Evolutionary conservation across 2,113 vertebrate genomes (phyloP).

Genomic region (Diphyllodes magnificus): DNA sequence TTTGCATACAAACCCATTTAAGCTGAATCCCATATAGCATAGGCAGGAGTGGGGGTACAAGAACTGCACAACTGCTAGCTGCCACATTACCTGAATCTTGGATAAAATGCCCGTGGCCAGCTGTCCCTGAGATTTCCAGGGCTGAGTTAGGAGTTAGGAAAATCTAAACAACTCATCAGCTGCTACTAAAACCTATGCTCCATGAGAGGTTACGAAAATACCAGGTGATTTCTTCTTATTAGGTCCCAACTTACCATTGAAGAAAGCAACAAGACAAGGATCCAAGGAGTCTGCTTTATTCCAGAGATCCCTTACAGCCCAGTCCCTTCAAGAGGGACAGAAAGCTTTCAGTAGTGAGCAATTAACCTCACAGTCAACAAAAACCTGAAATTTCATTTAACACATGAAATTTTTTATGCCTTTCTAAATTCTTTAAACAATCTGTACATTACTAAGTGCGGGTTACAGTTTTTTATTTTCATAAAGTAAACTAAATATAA

Average conservation of each 20-base stretch:
- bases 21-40: fast-evolving
- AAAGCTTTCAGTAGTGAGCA: background rate
- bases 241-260: background rate
- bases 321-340: background rate
- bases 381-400: background rate
- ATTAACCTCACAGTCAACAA: background rate
- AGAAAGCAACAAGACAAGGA: background rate
- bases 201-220: background rate
- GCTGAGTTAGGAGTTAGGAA: background rate
- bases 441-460: background rate
- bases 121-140: background rate
- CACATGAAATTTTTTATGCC: background rate
- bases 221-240: background rate
- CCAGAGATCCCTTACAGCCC: background rate
- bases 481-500: background rate
- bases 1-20: background rate
- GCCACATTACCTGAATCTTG: background rate
- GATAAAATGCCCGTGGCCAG: background rate
- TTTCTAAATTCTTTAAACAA: background rate
- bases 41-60: background rate
- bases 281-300: background rate
- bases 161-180: background rate
- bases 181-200: background rate
- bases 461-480: background rate
- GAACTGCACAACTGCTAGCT: background rate